Conservation (phyloP, 1,140 invertebrate species). For the Diachasma alloeum region DNA sequence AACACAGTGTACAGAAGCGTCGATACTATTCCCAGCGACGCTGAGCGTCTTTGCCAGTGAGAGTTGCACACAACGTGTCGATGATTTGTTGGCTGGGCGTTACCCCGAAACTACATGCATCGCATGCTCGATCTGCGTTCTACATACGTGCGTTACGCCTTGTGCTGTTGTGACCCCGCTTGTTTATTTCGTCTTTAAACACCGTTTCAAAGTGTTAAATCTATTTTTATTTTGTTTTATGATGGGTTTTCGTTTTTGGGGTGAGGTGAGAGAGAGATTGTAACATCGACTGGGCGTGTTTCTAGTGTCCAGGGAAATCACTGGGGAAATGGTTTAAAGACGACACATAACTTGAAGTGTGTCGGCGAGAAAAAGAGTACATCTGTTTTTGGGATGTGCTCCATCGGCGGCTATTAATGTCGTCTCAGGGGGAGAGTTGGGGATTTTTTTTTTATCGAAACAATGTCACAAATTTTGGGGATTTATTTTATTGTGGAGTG, state of each 20-base stretch:
- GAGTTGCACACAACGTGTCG: slow-evolving; percentile 34
- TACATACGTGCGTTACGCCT: slow-evolving; percentile 34
- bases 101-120: slow-evolving; percentile 44
- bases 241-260: neutral
- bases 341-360: neutral
- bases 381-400: slow-evolving; percentile 9
- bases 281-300: slow-evolving; percentile 24
- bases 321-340: slow-evolving; percentile 1
- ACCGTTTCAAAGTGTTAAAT: neutral
- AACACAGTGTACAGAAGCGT: neutral
- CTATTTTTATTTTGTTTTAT: neutral
- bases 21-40: slow-evolving; percentile 25
- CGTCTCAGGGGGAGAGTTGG: neutral
- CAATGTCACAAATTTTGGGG: neutral
- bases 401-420: neutral
- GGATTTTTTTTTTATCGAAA: neutral
- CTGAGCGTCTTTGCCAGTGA: neutral
- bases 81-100: slow-evolving; percentile 62
- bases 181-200: slow-evolving; percentile 7
- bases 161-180: neutral
- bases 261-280: neutral
- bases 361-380: neutral
- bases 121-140: slow-evolving; percentile 50
- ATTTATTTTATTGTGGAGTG: too few species aligned
- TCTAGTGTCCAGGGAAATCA: slow-evolving; percentile 1